Base-by-base conservation (phyloP, 2,113 vertebrate species). In the Zeus faber region DNA sequence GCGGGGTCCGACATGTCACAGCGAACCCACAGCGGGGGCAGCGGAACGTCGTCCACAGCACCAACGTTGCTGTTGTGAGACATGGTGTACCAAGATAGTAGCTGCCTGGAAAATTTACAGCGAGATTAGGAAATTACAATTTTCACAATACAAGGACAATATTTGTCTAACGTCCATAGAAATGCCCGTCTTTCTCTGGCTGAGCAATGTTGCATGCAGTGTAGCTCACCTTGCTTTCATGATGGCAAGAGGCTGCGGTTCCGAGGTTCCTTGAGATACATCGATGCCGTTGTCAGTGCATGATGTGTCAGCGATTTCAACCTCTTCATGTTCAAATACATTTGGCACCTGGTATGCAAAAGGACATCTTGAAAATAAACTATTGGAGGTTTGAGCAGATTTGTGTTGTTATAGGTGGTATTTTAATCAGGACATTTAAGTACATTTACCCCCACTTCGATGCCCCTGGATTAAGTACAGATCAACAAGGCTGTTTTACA, bases 141-240 rank as follows among this genome's bases (percentile, higher is more conserved):
- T 16, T 37, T 3, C 9, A 4, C 9, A 1, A 10, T 9, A 14
- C 33, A 37, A 3, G n/a, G n/a, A 37, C 33, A 43, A 20, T 21
- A 43, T 17, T 20, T 43, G 16, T 41, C 1, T n/a, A n/a, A 41
- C n/a, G 14, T 2, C 7, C 39, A 18, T 17, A n/a, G 41, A 44
- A 20, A 8, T n/a, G n/a, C n/a, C n/a, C n/a, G n/a, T n/a, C n/a
- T n/a, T n/a, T n/a, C n/a, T n/a, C n/a, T n/a, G n/a, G n/a, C n/a
- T n/a, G n/a, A n/a, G n/a, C n/a, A n/a, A n/a, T 44, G 6, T 20
- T 21, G 7, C 1, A 9, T 44, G 18, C 9, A 44, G 3, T 3
- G 14, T n/a, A n/a, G n/a, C n/a, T 81, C 50, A 98, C 97, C 93
- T 97, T 73, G 95, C 95, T 91, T 88, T 93, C 58, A 71, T 87